phyloP scores from a whole-genome alignment of 2,888 invertebrate species.

The Lathronympha strigana region DNA sequence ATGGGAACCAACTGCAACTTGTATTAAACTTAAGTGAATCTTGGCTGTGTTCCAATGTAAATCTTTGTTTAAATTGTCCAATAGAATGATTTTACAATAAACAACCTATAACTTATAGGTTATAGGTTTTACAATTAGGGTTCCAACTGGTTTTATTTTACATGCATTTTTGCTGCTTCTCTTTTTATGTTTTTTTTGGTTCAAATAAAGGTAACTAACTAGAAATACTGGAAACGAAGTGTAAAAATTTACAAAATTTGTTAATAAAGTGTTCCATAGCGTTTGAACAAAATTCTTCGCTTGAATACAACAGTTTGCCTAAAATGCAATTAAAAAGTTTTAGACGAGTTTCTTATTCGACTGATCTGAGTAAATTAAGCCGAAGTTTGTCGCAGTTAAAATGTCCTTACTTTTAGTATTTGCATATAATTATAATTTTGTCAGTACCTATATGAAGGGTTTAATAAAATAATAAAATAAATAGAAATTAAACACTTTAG shows the following conservation, averaged over 20 bases:
- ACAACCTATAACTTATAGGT: too few relatives aligned
- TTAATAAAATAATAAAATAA: too few relatives aligned
- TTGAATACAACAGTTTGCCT: neutral
- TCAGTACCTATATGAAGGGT: too few relatives aligned
- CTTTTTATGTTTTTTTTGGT: neutral
- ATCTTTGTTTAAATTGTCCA: slow-evolving; percentile 22
- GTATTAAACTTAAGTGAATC: slow-evolving; percentile 35
- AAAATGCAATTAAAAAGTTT: slow-evolving; percentile 7
- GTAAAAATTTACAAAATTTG: neutral
- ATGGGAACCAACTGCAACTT: slow-evolving; percentile 25
- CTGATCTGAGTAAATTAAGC: slow-evolving; percentile 4
- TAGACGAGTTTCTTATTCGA: neutral
- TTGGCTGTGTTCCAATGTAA: slow-evolving; percentile 28
- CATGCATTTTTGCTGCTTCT: neutral
- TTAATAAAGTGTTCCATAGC: neutral
- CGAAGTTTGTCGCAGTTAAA: neutral
- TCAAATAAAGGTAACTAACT: neutral
- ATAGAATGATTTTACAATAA: slow-evolving; percentile 21
- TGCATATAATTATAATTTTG: slow-evolving; percentile 10
- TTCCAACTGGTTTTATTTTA: slow-evolving; percentile 17
- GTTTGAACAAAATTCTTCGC: neutral
- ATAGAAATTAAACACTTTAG: too few relatives aligned
- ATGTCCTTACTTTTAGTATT: neutral
- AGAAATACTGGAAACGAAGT: neutral
- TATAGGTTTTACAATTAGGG: slow-evolving; percentile 14